Evolutionary conservation across 2,113 vertebrate species (phyloP).

Genomic region (Rissa tridactyla): DNA sequence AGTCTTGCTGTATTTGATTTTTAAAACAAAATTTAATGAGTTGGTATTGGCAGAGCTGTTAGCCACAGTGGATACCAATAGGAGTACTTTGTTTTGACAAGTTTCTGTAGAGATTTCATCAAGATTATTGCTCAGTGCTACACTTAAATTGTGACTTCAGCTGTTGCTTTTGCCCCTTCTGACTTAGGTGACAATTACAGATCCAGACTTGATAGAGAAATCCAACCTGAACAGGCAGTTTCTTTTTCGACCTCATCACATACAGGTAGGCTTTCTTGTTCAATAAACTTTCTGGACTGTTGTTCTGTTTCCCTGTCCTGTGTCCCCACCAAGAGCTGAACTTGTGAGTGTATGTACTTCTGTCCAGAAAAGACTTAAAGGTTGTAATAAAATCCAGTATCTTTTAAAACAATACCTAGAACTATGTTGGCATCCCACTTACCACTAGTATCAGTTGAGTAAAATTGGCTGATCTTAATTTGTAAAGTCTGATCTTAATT

Average conservation of each 20-base stretch:
- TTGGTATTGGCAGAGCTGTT: neutral
- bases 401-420: neutral
- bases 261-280: constrained; percentile 82
- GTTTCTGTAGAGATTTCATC: neutral
- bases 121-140: neutral
- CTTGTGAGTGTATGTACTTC: neutral
- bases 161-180: constrained; percentile 47
- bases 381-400: neutral
- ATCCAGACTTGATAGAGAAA: constrained; percentile 98
- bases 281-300: neutral
- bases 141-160: neutral
- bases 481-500: neutral
- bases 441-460: neutral
- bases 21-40: neutral
- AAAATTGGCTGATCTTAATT: neutral
- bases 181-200: constrained; percentile 90
- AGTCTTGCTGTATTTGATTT: neutral
- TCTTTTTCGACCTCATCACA: constrained; percentile 95
- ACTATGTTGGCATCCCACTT: neutral
- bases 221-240: constrained; percentile 98
- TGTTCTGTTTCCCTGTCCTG: neutral
- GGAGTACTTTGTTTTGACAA: neutral
- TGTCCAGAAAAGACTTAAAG: neutral
- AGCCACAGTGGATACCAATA: neutral
- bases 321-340: neutral